Base-by-base conservation (phyloP, 2,113 vertebrate genomes). In the Todiramphus saurophagus region DNA sequence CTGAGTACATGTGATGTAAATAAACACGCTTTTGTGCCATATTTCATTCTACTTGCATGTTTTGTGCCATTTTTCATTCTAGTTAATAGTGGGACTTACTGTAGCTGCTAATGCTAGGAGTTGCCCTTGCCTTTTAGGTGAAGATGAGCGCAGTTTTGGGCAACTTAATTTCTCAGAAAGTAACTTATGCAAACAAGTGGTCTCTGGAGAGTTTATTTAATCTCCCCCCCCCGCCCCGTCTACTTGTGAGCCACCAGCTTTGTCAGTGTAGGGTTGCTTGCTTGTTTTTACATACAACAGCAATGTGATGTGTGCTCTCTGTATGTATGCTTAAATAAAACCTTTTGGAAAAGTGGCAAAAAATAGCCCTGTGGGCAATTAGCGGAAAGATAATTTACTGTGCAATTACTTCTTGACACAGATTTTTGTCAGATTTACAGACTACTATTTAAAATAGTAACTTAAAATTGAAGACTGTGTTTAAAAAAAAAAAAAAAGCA, bases 271-370 rank as follows among this genome's bases (percentile, higher is more conserved):
- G 25, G 9, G 8, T 92, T 89, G 60, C 51, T 89, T 87, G 48
- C 24, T 93, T 86, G 25, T 50, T 89, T 93, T 90, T 62, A 55
- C 62, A 56, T 67, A 19, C 30, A 93, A 50, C 20, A 66, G 64
- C 55, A 48, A 43, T 86, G 86, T 94, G 73, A 67, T 62, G 37
- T 35, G 72, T 90, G 39, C 11, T 90, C 10, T 86, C 63, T 77
- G 23, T 86, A 33, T 83, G n/a, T 89, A 24, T 87, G 69, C 87
- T 89, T 81, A 89, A 96, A 96, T 94, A 92, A 96, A 94, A 44
- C 7, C 44, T 89, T 83, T 66, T 53, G 28, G 35, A 92, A 64
- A 94, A 84, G 35, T 81, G 80, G 43, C 20, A 87, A 86, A 95
- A 84, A 81, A 35, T 18, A 92, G 86, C 86, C 80, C 44, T 41